A percentile compares a stretch with the other conserved stretches of the same genome.
Evolutionary conservation across 2,888 invertebrate species (phyloP).

Genomic region (Flexamia atlantica): DNA sequence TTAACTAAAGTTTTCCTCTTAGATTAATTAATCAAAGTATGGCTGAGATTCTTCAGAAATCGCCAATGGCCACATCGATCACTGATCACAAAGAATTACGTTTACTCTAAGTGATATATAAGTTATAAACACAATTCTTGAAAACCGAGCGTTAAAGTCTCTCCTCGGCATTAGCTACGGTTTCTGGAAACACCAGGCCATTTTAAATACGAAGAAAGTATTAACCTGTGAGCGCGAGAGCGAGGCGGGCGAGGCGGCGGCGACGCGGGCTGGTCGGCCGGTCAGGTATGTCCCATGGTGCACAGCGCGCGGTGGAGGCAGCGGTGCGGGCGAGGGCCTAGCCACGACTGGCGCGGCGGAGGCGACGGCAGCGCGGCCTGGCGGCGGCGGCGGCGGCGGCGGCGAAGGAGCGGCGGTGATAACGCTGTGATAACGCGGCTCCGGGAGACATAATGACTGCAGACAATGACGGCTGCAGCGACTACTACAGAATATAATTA

Average conservation of each 20-base stretch:
- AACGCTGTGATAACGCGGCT: neutral
- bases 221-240: constrained; percentile 3
- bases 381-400: neutral
- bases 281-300: neutral
- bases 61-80: no score
- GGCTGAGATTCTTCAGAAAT: no score
- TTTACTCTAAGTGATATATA: no score
- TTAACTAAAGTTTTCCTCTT: no score
- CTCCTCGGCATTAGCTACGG: neutral
- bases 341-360: constrained; percentile 31
- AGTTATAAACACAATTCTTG: neutral
- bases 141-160: constrained; percentile 12
- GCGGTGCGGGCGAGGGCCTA: neutral
- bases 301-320: neutral
- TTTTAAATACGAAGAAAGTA: neutral
- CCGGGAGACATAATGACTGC: no score
- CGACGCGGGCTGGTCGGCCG: neutral
- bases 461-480: no score
- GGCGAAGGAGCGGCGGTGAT: constrained; percentile 1
- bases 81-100: no score
- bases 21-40: no score
- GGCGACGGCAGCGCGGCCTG: neutral
- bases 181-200: neutral
- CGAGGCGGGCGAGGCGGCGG: neutral
- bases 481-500: no score